Base-by-base conservation (phyloP, 2,797 vertebrate species). In the Manis crassicaudata region DNA sequence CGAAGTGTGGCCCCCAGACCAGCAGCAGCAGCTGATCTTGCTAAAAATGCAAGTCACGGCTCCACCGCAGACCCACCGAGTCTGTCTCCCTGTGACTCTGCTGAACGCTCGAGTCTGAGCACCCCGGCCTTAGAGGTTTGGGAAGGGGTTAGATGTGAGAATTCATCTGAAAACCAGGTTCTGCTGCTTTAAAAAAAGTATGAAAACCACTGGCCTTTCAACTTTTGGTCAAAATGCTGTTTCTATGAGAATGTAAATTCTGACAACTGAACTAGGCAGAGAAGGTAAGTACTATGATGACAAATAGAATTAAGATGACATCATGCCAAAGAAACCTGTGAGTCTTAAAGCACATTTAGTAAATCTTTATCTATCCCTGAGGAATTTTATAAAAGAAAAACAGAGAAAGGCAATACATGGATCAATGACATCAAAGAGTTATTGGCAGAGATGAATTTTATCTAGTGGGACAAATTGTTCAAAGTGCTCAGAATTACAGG, bases 151-250 rank as follows among this genome's bases (percentile, higher is more conserved):
- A 68, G 65, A 68, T 68, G 14, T 2, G 10, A 95, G 58, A 86
- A 83, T 73, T 82, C 70, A 75, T 54, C 60, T 35, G 60, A 85
- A 96, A 96, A 80, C 17, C 37, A 13, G 58, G 65, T 73, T 80
- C 86, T 85, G 50, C 23, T 77, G 60, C 84, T 92, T 94, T 73
- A 14, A 67, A 92, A 46, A 90, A 63, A 17, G 16, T 86, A 62
- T 16, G 54, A 80, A 87, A 91, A 87, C 52, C 52, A 77, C 23
- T 5, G 10, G 17, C 43, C 68, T 88, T 60, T 95, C 20, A 87
- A 67, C 72, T 83, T 88, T 21, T 12, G 37, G 9, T 75, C 67
- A 81, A 80, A 58, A 70, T 56, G 70, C 8, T 35, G 37, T 90
- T 80, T 92, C 27, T 35, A 21, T n/a, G 27, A 65, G 72, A 62